Evolutionary conservation across 2,888 invertebrate species (phyloP).

Genomic region (Eupithecia pulchellata): DNA sequence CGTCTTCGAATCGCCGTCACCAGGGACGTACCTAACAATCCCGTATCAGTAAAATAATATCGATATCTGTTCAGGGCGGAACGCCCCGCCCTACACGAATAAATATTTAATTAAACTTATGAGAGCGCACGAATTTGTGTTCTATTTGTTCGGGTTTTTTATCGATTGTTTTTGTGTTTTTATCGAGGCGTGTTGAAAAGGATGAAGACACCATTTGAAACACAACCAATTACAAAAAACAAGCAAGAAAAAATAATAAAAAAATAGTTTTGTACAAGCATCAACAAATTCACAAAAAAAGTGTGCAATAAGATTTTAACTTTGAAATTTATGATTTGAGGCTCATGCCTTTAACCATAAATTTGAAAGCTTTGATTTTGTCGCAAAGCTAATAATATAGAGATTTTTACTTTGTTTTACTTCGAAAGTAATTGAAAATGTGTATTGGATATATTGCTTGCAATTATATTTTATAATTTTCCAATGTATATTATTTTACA

Average conservation of each 20-base stretch:
- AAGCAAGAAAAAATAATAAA: not conserved
- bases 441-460: too few species aligned
- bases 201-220: conserved; percentile 15
- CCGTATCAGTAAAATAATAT: conserved; percentile 81
- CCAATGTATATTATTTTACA: not conserved
- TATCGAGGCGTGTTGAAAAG: conserved; percentile 42
- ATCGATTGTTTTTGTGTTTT: conserved; percentile 49
- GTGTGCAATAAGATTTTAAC: not conserved
- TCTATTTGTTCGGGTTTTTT: conserved; percentile 55
- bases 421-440: too few species aligned
- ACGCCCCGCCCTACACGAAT: conserved; percentile 77
- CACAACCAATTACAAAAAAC: conserved; percentile 3
- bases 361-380: too few species aligned
- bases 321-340: not conserved
- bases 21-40: conserved; percentile 60
- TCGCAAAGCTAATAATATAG: too few species aligned
- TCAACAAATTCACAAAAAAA: not conserved
- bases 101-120: conserved; percentile 84
- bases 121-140: conserved; percentile 67
- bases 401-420: too few species aligned
- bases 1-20: conserved; percentile 44
- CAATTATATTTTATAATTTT: not conserved
- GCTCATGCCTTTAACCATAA: too few species aligned
- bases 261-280: not conserved
- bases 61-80: conserved; percentile 75